Conservation (phyloP, 2,113 vertebrate species). For the Cacatua alba region DNA sequence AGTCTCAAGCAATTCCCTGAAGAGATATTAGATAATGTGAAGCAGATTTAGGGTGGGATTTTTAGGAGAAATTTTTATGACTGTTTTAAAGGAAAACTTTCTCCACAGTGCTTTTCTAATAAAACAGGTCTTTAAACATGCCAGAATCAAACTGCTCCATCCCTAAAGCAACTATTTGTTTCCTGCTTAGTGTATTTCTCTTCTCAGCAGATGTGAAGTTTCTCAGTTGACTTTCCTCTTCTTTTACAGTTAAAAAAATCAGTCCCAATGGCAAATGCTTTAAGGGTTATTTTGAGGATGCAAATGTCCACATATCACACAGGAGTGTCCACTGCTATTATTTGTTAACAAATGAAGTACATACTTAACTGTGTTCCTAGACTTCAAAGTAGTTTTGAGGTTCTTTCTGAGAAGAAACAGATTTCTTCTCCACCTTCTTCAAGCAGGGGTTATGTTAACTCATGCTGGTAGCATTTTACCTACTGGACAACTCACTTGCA, state of each 20-base stretch:
- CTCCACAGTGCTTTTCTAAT: conserved; percentile 30
- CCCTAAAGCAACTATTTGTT: not conserved
- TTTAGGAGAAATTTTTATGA: conserved; percentile 12
- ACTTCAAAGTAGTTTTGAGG: not conserved
- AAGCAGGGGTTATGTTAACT: not conserved
- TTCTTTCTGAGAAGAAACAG: not conserved
- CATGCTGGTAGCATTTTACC: not conserved
- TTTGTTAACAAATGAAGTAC: not conserved
- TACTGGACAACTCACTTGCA: not conserved
- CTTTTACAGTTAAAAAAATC: not conserved
- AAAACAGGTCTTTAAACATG: not conserved
- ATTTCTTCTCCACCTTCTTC: not conserved
- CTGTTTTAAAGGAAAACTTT: conserved; percentile 53
- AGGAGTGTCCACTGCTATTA: not conserved
- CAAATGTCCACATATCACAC: not conserved
- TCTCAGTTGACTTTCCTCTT: not conserved
- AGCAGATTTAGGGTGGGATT: conserved; percentile 46
- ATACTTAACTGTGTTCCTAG: not conserved
- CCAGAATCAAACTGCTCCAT: not conserved
- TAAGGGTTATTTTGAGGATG: not conserved
- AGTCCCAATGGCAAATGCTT: not conserved
- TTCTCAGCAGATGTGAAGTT: not conserved
- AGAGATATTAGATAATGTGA: conserved; percentile 8
- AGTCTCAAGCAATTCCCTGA: conserved; percentile 15
- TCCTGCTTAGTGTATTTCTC: not conserved